These are phyloP conservation scores for Minunthozetes semirufus DNA, from an alignment of 2,888 invertebrate species.

Conservation along the genomic window DNA sequence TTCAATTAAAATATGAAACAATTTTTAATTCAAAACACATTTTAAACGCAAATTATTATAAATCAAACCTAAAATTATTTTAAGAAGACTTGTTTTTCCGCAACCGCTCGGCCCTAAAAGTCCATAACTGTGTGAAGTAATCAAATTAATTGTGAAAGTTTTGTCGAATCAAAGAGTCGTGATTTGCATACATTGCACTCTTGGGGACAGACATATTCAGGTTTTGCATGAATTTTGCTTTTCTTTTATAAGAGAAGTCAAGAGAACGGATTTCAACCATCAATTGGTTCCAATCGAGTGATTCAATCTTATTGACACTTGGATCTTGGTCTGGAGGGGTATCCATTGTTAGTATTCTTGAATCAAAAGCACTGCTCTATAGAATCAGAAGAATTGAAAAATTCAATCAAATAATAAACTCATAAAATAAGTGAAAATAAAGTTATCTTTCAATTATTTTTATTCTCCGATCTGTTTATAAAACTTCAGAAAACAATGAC, in stretches of 20 bases:
- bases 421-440: too few species aligned
- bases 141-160: neutral
- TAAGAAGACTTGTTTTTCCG: slow-evolving; percentile 84
- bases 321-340: neutral
- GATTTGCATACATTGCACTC: slow-evolving; percentile 2
- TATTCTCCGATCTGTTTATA: too few species aligned
- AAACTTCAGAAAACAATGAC: too few species aligned
- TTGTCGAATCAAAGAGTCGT: neutral
- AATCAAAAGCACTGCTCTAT: neutral
- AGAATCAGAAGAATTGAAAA: neutral
- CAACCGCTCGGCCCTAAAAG: slow-evolving; percentile 69
- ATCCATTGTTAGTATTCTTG: neutral
- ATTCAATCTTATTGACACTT: neutral
- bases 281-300: neutral
- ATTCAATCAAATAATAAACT: too few species aligned
- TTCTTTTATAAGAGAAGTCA: neutral
- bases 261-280: neutral
- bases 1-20: neutral
- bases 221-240: neutral
- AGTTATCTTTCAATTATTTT: too few species aligned
- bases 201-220: neutral
- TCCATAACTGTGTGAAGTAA: neutral
- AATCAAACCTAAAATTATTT: slow-evolving; percentile 64
- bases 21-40: too few species aligned
- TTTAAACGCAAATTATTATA: too few species aligned